phyloP scores from a whole-genome alignment of 2,888 invertebrate species.

The Drosophila maculinotata region DNA sequence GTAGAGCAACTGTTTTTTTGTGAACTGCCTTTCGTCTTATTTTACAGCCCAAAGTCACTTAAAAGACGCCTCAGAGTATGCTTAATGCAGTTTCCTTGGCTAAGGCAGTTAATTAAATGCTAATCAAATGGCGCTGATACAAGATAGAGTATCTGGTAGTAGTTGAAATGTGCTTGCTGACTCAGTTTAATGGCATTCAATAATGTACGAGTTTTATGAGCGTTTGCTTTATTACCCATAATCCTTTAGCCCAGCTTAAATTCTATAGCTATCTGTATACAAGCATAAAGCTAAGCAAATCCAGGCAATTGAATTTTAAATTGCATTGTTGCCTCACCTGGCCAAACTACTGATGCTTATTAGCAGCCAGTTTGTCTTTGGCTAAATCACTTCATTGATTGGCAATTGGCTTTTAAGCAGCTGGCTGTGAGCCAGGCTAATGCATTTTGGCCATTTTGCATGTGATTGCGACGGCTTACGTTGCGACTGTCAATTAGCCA shows the following conservation, averaged over 20 bases:
- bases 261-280: not conserved
- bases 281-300: conserved; percentile 35
- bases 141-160: not conserved
- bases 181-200: conserved; percentile 36
- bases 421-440: conserved; percentile 33
- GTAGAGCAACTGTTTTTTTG: not conserved
- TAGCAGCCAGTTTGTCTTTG: conserved; percentile 25
- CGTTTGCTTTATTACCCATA: conserved; percentile 19
- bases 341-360: conserved; percentile 24
- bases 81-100: conserved; percentile 9
- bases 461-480: conserved; percentile 44
- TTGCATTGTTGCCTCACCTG: conserved; percentile 46
- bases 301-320: conserved; percentile 50
- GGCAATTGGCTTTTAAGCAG: conserved; percentile 18
- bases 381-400: conserved; percentile 42
- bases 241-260: not conserved
- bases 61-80: conserved; percentile 6
- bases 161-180: no score
- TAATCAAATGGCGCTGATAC: conserved; percentile 30
- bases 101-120: conserved; percentile 32
- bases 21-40: not conserved
- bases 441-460: conserved; percentile 53
- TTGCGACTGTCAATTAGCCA: conserved; percentile 63
- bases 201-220: conserved; percentile 34
- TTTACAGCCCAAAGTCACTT: not conserved